Evolutionary conservation across 2,113 vertebrate genomes (phyloP).

Genomic region (Corythornis madagascariensis): DNA sequence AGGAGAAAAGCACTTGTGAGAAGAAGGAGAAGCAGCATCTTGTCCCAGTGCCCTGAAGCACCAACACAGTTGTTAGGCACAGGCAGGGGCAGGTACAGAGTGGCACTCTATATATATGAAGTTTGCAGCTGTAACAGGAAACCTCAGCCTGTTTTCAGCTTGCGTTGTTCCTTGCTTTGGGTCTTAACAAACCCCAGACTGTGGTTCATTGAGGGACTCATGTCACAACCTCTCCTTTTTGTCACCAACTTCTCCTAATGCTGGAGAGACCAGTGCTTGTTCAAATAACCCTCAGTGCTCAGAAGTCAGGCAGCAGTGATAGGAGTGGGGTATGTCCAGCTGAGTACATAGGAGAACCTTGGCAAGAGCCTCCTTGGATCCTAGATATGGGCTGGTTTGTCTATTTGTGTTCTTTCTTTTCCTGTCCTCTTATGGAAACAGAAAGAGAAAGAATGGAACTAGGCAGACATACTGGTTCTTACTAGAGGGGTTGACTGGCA

Average conservation of each 20-base stretch:
- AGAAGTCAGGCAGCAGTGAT: neutral
- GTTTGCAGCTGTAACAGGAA: neutral
- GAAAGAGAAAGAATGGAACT: neutral
- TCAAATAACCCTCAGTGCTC: neutral
- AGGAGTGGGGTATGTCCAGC: neutral
- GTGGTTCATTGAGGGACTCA: neutral
- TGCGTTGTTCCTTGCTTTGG: neutral
- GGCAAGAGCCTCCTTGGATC: neutral
- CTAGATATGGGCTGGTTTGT: too few species aligned
- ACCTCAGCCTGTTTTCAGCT: neutral
- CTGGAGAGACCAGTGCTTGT: neutral
- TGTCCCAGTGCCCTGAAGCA: neutral
- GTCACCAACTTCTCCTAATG: neutral
- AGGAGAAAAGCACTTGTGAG: neutral
- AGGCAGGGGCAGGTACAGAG: neutral
- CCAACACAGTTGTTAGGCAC: neutral
- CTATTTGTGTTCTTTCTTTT: too few species aligned
- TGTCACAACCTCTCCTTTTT: neutral
- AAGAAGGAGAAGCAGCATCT: neutral
- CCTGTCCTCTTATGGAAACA: neutral
- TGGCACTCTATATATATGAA: rapidly evolving
- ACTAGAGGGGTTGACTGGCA: neutral
- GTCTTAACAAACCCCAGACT: neutral
- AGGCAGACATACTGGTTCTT: neutral
- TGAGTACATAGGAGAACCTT: neutral